These are phyloP conservation scores for Triplophysa yarkandensis DNA, from an alignment of 2,797 vertebrate species.

Conservation along the genomic window DNA sequence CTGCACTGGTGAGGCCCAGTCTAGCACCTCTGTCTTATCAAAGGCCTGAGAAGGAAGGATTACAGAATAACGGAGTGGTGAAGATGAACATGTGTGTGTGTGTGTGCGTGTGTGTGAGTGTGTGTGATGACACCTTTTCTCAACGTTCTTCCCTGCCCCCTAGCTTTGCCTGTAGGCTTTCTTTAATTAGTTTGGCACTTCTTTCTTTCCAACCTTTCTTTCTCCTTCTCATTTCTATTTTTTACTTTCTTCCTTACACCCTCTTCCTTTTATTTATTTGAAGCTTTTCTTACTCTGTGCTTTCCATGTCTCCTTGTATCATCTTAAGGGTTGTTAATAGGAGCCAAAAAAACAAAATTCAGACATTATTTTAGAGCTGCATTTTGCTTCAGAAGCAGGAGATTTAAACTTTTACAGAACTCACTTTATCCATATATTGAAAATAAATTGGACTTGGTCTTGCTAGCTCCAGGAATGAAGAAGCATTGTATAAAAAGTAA, in stretches of 20 bases:
- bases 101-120: slow-evolving; percentile 68
- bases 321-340: not conserved
- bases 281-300: slow-evolving; percentile 50
- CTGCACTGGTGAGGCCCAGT: slow-evolving; percentile 44
- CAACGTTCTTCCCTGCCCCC: slow-evolving; percentile 66
- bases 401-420: not conserved
- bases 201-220: slow-evolving; percentile 55
- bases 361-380: not conserved
- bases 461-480: not conserved
- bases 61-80: slow-evolving; percentile 1
- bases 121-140: slow-evolving; percentile 74
- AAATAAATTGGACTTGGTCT: not conserved
- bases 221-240: slow-evolving; percentile 45
- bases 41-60: slow-evolving; percentile 30
- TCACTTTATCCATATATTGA: not conserved
- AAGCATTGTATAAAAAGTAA: not conserved
- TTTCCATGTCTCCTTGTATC: not conserved
- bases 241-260: not conserved
- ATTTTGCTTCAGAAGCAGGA: not conserved
- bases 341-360: not conserved
- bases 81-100: slow-evolving; percentile 61
- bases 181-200: slow-evolving; percentile 70
- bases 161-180: slow-evolving; percentile 62
- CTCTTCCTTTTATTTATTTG: slow-evolving; percentile 64
- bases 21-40: slow-evolving; percentile 56